Evolutionary conservation across 2,888 invertebrate species (phyloP), one percentile per base, ranked within the genome.

Genomic region (Mythimna albipuncta): DNA sequence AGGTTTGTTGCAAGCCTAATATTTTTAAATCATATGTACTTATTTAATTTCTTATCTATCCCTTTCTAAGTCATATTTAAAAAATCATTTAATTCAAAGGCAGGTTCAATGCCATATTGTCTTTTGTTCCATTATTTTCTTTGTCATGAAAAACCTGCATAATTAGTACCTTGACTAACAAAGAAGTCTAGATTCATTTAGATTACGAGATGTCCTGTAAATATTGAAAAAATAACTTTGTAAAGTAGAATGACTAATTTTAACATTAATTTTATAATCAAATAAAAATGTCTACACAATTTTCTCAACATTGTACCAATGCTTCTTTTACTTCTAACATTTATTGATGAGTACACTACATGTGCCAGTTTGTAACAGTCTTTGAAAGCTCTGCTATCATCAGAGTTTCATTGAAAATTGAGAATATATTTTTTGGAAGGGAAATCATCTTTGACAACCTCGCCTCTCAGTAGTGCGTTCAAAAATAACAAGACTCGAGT

Each of bases 91-190:
- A 9, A 10, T 35, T 35, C 0, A 57, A 35, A 58, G 9, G 35
- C 35, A 5, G 10, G 9, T 32, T 16, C n/a, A 10, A 9, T 57
- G 7, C 32, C 9, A 32, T 16, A 19, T n/a, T 10, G 35, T 61
- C 61, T 41, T 61, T 61, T 61, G 61, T 61, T 61, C 21, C 41
- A 41, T 21, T 38, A 61, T 41, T 41, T 61, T 21, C 41, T 61
- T 61, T 61, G 61, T 61, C 21, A 41, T 61, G 21, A 41, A 61
- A 61, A 61, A 41, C 13, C 13, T 61, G 11, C 21, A 13, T 47
- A 47, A 47, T 10, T n/a, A 58, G 35, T 58, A 10, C 19, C 0
- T 7, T 6, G 6, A 21, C 61, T 41, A 61, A 52, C 50, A 52
- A 61, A 61, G 61, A 21, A 61, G 41, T 41, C 4, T 61, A 61